Evolutionary conservation across 2,113 vertebrate species (phyloP).

Genomic region (Lipophrys pholis): DNA sequence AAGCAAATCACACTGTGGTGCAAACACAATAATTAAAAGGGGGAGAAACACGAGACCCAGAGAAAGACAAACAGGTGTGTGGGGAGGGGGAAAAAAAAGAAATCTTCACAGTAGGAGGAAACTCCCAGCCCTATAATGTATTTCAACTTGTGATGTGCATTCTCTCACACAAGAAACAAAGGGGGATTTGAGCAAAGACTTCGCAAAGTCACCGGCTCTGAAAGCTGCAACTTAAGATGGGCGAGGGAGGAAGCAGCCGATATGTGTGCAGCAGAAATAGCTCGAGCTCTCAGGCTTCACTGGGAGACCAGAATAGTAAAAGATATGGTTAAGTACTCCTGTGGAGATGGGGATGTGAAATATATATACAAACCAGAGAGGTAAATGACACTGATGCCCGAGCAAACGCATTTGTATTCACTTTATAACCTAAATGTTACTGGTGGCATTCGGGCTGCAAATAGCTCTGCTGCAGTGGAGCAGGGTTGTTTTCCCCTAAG

Average conservation of each 20-base stretch:
- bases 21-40: background rate
- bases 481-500: background rate
- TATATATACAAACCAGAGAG: background rate
- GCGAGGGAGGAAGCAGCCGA: background rate
- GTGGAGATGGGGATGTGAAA: conserved; percentile 15
- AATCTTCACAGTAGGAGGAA: background rate
- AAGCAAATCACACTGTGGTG: too few species aligned
- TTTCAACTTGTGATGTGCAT: conserved; percentile 35
- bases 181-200: conserved; percentile 41
- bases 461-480: conserved; percentile 2
- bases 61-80: conserved; percentile 10
- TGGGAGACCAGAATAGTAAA: conserved; percentile 34
- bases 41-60: background rate
- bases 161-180: conserved; percentile 21
- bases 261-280: conserved; percentile 47
- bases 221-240: conserved; percentile 26
- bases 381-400: background rate
- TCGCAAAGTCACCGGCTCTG: conserved; percentile 21
- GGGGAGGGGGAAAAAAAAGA: background rate
- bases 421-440: background rate
- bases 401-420: conserved; percentile 25
- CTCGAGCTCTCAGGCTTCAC: conserved; percentile 12
- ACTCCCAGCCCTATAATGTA: background rate
- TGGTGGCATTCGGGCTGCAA: background rate
- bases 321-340: conserved; percentile 5